A percentile compares a stretch with the other conserved stretches of the same genome.
phyloP scores from a whole-genome alignment of 1,140 invertebrate genomes.

The Panonychus citri region DNA sequence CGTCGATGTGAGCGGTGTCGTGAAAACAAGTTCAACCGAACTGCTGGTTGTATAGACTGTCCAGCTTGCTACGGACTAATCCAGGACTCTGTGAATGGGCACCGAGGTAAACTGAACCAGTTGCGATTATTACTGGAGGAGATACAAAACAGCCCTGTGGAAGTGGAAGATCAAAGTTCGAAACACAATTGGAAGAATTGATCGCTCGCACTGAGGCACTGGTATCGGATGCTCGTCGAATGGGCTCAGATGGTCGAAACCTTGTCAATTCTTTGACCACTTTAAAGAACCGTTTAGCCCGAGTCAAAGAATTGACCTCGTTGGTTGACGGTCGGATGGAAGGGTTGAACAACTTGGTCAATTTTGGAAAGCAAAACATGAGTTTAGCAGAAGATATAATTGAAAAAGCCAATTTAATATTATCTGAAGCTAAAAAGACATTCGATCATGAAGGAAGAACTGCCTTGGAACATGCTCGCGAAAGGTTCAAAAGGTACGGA shows the following conservation, averaged over 20 bases:
- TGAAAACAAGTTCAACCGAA: conserved; percentile 67
- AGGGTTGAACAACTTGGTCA: conserved; percentile 18
- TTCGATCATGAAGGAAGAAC: conserved; percentile 51
- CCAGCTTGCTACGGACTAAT: conserved; percentile 81
- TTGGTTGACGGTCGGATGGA: conserved; percentile 22
- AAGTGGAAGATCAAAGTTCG: conserved; percentile 60
- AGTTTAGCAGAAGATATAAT: conserved; percentile 46
- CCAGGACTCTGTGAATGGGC: conserved; percentile 56
- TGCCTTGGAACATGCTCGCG: conserved; percentile 49
- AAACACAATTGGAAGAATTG: conserved; percentile 43
- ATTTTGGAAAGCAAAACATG: conserved; percentile 29
- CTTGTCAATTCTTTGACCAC: conserved; percentile 41
- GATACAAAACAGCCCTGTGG: conserved; percentile 45
- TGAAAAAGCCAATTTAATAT: conserved; percentile 39
- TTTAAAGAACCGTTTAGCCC: conserved; percentile 35
- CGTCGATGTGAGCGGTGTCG: conserved; percentile 70
- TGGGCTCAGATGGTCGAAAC: conserved; percentile 30
- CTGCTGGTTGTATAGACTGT: conserved; percentile 59
- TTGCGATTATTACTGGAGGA: conserved; percentile 41
- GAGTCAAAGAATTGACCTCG: conserved; percentile 28
- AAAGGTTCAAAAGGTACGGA: conserved; percentile 59
- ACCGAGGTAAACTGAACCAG: conserved; percentile 45
- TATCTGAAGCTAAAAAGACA: conserved; percentile 43
- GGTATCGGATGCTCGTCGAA: conserved; percentile 38
- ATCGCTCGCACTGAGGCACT: conserved; percentile 42